Evolutionary conservation across 2,888 invertebrate genomes (phyloP).

Genomic region (Hirtodrosophila trivittata): DNA sequence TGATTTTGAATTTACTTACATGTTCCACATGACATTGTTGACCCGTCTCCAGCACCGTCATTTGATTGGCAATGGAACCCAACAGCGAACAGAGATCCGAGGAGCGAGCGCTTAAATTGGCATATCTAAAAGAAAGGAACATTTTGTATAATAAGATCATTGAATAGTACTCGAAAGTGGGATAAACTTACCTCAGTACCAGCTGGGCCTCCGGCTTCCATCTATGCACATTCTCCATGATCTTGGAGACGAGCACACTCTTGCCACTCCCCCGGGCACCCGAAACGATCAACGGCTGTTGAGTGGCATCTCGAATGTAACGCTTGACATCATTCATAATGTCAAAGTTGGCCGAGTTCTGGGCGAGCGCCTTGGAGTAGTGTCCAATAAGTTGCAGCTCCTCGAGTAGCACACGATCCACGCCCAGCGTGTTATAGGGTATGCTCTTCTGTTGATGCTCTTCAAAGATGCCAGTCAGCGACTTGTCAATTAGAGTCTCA

Average conservation of each 20-base stretch:
- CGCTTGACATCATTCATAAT: slow-evolving; percentile 82
- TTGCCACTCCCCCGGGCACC: slow-evolving; percentile 94
- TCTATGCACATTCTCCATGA: slow-evolving; percentile 87
- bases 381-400: slow-evolving; percentile 89
- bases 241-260: slow-evolving; percentile 90
- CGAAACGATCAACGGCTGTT: slow-evolving; percentile 88
- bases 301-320: slow-evolving; percentile 85
- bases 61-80: slow-evolving; percentile 90
- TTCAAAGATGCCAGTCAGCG: slow-evolving; percentile 88
- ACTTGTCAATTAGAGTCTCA: slow-evolving; percentile 87
- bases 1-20: slow-evolving; percentile 83
- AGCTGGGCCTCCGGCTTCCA: slow-evolving; percentile 87
- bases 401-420: slow-evolving; percentile 88
- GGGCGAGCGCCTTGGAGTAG: slow-evolving; percentile 88
- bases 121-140: slow-evolving; percentile 66
- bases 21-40: slow-evolving; percentile 87
- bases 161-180: background rate
- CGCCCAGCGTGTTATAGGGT: slow-evolving; percentile 88
- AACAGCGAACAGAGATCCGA: slow-evolving; percentile 85
- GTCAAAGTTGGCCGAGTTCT: slow-evolving; percentile 85
- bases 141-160: too few relatives aligned
- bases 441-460: slow-evolving; percentile 87
- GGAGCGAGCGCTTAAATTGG: slow-evolving; percentile 80
- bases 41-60: slow-evolving; percentile 88
- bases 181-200: slow-evolving; percentile 80